A percentile compares a stretch with the other conserved stretches of the same genome.
phyloP scores from a whole-genome alignment of 2,113 vertebrate species.

The Ailuropoda melanoleuca region DNA sequence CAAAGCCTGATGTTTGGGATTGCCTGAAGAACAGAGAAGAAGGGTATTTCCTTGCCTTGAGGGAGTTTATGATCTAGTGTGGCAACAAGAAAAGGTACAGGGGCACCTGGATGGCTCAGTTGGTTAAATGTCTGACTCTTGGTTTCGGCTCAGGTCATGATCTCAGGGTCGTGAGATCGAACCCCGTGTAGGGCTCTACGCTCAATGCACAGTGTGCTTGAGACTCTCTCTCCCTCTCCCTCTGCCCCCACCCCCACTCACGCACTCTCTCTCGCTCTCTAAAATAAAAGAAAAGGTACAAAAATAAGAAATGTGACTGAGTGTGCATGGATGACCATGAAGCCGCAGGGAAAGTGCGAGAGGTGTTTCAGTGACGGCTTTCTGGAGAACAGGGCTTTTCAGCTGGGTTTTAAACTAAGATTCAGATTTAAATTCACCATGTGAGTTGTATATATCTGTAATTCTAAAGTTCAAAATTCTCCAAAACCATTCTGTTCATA shows the following conservation, averaged over 20 bases:
- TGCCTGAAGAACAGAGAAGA: background rate
- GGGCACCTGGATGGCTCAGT: background rate
- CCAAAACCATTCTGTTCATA: background rate
- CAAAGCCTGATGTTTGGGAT: background rate
- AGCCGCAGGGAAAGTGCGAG: background rate
- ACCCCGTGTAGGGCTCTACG: no score
- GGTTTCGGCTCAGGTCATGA: background rate
- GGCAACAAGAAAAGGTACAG: background rate
- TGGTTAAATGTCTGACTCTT: background rate
- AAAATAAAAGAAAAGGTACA: background rate
- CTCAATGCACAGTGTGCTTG: no score
- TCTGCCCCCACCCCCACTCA: background rate
- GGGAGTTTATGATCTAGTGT: background rate
- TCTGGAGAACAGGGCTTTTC: background rate
- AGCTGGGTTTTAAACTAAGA: background rate
- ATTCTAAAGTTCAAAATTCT: background rate
- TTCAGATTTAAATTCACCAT: background rate
- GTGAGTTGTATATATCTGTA: background rate
- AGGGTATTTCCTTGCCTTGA: background rate
- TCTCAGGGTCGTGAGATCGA: no score
- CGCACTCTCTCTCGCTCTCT: background rate
- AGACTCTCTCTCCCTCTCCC: background rate
- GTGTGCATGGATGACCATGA: rapidly evolving
- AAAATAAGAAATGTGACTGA: background rate
- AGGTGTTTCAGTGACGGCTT: background rate